Evolutionary conservation across 2,113 vertebrate species (phyloP), one percentile per base, ranked within the genome.

Genomic region (Carassius gibelio): DNA sequence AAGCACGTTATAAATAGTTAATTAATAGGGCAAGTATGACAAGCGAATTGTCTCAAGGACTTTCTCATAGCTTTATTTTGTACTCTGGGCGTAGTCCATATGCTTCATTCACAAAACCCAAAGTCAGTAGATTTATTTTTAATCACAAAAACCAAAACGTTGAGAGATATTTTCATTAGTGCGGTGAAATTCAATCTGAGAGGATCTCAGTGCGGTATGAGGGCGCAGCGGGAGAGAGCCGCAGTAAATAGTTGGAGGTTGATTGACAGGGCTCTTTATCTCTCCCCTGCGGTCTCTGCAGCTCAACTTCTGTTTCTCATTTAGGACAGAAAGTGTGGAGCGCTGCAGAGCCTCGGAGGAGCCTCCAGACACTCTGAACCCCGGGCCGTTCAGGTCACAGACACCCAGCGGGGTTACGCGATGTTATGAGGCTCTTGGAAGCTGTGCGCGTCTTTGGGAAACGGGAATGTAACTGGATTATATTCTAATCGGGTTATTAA

Each of bases 271-370:
- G 8, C 61, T 81, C 62, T 42, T 48, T 76, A 80, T 78, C 74
- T 78, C 79, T 50, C 55, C 42, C 64, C 78, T 50, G 69, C 50
- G 23, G n/a, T 62, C 71, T 23, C 79, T 61, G 11, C 21, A 48
- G 87, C 62, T 71, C 72, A 17, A 38, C 84, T 72, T 8, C 85
- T 85, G 87, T 74, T 88, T 66, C 84, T 85, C 79, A 83, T 85
- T 83, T 82, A 13, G 62, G 17, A 30, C 15, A 64, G 30, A 52
- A 52, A 52, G 50, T 1, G 50, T 15, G 50, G 50, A 52, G 50
- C 48, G 3, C 50, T 52, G 50, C 50, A 15, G 83, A 30, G 57
- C 34, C 61, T 52, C 57, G 50, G 36, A 55, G 48, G 19, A 61
- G 10, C 74, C 19, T 10, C 42, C 42, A 75, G 75, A 69, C 21